These are phyloP conservation scores for Nothobranchius kuhntae DNA, from an alignment of 2,113 vertebrate species.

Conservation along the genomic window DNA sequence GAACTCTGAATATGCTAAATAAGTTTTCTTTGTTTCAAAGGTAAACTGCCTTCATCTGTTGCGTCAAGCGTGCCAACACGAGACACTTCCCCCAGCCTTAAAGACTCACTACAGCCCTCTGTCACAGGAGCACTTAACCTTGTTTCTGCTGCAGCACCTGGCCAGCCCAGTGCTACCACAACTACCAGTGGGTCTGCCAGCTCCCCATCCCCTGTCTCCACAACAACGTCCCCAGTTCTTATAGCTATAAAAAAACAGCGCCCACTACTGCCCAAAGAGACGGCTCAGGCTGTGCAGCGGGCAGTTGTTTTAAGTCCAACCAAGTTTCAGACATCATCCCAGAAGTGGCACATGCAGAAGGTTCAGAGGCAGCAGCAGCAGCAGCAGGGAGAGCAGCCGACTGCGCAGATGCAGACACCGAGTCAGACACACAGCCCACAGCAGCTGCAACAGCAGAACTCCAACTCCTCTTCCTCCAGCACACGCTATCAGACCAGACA, in stretches of 20 bases:
- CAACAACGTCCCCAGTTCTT: constrained; percentile 67
- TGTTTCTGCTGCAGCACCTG: constrained; percentile 70
- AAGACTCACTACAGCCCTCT: constrained; percentile 80
- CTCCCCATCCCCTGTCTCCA: constrained; percentile 69
- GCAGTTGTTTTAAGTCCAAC: constrained; percentile 93
- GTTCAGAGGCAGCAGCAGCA: constrained; percentile 91
- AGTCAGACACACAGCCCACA: constrained; percentile 64
- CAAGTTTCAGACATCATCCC: constrained; percentile 94
- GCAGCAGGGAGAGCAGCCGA: constrained; percentile 79
- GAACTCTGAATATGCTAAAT: too few relatives aligned
- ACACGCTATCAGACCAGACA: constrained; percentile 97
- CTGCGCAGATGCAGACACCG: constrained; percentile 68
- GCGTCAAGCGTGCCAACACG: constrained; percentile 76
- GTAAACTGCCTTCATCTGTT: constrained; percentile 82
- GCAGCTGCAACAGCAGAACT: constrained; percentile 64
- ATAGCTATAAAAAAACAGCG: constrained; percentile 92
- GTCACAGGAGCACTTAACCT: constrained; percentile 68
- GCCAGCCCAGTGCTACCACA: constrained; percentile 71
- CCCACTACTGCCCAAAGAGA: constrained; percentile 94
- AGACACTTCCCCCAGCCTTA: constrained; percentile 78
- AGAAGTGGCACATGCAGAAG: constrained; percentile 98
- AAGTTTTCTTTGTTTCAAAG: constrained; percentile 47
- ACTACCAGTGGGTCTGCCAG: constrained; percentile 64
- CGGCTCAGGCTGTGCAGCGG: constrained; percentile 86
- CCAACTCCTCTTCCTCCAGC: constrained; percentile 81